Base-by-base conservation (phyloP, 2,113 vertebrate species). In the Phalacrocorax aristotelis region DNA sequence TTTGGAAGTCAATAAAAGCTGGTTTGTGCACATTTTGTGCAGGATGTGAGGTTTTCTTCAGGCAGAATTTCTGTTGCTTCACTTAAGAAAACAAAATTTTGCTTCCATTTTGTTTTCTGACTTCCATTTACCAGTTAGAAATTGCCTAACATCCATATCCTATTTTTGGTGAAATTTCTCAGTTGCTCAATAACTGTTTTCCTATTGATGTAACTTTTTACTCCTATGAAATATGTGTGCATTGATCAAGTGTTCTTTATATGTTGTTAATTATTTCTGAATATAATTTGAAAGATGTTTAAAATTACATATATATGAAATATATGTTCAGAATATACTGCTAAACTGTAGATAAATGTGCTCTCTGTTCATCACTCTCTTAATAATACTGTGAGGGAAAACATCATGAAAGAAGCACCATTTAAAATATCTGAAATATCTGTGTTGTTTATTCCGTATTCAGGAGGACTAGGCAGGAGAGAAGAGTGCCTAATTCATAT, bases 401-500 rank as follows among this genome's bases (percentile, higher is more conserved):
- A 32, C 11, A 58, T 38, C 20, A 42, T 77, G 75, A 75, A 46
- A 60, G 36, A 90, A 85, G 15, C 55, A 86, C 26, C 11, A 19
- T 86, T 57, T 75, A 44, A 97, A 95, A 85, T 94, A 66, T 94
- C 90, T 96, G 89, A 97, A 97, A 95, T 94, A 78, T 93, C 84
- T 98, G 75, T 97, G 84, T 96, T 97, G 68, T 98, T 98, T 98
- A 90, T 98, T 97, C 87, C 90, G 90, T 93, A 94, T 98, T 98
- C 91, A 99, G 99, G 98, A 98, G 98, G 88, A 97, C 92, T 95
- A 93, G 98, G 96, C 97, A 97, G 95, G 96, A 97, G 87, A 98
- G 98, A 97, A 98, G 98, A 97, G 98, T 98, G 97, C 98, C 98
- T 97, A 96, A 98, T 90, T 96, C 97, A 94, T 98, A 97, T 97